Evolutionary conservation across 2,888 invertebrate species (phyloP).

Genomic region (Pseudolycoriella hygida): DNA sequence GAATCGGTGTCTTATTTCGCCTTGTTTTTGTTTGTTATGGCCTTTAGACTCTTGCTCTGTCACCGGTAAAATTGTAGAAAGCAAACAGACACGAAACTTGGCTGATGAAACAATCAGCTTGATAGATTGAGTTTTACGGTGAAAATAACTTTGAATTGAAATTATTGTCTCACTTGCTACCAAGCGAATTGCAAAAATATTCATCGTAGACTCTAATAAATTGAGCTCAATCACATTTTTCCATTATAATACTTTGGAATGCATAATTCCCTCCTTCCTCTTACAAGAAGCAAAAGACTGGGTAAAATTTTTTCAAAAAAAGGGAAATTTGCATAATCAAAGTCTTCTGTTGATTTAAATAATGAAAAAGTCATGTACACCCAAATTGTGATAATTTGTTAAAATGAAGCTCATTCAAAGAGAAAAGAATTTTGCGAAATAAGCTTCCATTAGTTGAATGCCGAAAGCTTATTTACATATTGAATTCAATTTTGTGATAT

Average conservation of each 20-base stretch:
- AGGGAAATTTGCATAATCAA: slow-evolving; percentile 3
- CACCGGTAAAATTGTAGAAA: too few species aligned
- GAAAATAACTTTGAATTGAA: too few species aligned
- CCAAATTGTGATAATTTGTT: slow-evolving; percentile 6
- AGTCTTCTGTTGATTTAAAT: slow-evolving; percentile 6
- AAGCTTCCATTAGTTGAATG: slow-evolving; percentile 5
- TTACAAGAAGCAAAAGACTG: not conserved
- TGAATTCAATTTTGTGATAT: slow-evolving; percentile 4
- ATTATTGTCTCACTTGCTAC: too few species aligned
- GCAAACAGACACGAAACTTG: too few species aligned
- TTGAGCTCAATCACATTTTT: slow-evolving; percentile 2
- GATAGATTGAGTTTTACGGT: too few species aligned
- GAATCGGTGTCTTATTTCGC: too few species aligned
- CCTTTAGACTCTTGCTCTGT: too few species aligned
- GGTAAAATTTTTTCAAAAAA: not conserved
- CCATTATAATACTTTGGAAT: slow-evolving; percentile 2
- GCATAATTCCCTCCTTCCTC: slow-evolving; percentile 1
- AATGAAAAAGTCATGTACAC: slow-evolving; percentile 6
- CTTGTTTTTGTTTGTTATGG: too few species aligned
- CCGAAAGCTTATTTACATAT: slow-evolving; percentile 4
- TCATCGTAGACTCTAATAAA: too few species aligned
- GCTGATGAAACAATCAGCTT: too few species aligned
- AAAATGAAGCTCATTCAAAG: slow-evolving; percentile 5
- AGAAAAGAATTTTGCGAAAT: slow-evolving; percentile 2
- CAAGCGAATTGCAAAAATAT: too few species aligned